Evolutionary conservation across 2,888 invertebrate species (phyloP).

Genomic region (Brenthis daphne): DNA sequence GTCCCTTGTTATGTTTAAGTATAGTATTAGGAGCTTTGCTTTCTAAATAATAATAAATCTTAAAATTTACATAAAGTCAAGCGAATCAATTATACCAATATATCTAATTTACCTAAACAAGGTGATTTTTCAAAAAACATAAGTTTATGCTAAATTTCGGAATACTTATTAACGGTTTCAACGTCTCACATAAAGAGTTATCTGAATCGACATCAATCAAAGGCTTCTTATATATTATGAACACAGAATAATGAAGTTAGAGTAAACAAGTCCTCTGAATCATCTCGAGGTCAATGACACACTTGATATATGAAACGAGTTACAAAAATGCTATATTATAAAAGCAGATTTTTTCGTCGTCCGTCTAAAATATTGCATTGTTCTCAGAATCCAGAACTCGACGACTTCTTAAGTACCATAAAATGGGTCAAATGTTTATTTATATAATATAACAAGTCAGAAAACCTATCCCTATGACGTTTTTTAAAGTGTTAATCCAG

Average conservation of each 20-base stretch:
- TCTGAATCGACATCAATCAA: conserved; percentile 31
- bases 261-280: conserved; percentile 63
- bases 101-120: conserved; percentile 2
- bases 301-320: conserved; percentile 59
- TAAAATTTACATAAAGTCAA: neutral
- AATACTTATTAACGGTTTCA: conserved; percentile 14
- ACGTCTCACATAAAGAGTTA: conserved; percentile 11
- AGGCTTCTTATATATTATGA: conserved; percentile 28
- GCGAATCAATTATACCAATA: conserved; percentile 3
- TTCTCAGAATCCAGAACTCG: conserved; percentile 47
- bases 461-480: neutral
- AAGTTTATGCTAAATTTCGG: conserved; percentile 5
- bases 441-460: conserved; percentile 31
- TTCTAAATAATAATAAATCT: neutral
- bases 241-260: conserved; percentile 33
- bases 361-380: conserved; percentile 53
- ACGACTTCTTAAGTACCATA: conserved; percentile 28
- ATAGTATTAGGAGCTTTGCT: no score
- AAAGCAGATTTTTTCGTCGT: conserved; percentile 49
- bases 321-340: conserved; percentile 55
- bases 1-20: no score
- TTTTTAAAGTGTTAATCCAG: neutral
- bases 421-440: conserved; percentile 45
- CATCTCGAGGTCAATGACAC: conserved; percentile 64
- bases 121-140: neutral